Conservation (phyloP, 2,888 invertebrate genomes). For the Opisthograptis luteolata region DNA sequence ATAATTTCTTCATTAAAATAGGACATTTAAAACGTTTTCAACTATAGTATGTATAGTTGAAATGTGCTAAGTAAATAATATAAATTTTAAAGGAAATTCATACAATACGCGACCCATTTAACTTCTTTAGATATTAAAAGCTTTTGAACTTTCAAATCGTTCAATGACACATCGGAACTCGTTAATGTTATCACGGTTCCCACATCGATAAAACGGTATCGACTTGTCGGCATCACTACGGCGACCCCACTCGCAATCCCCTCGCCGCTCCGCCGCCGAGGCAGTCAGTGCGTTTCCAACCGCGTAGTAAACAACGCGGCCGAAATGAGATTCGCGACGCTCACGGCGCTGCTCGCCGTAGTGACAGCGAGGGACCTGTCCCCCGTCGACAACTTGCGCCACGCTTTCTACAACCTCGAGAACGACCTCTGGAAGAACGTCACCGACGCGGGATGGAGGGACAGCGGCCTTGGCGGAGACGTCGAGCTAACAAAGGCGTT, state of each 20-base stretch:
- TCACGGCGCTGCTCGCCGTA: conserved; percentile 58
- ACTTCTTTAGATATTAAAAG: no score
- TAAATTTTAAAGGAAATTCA: no score
- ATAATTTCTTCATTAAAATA: no score
- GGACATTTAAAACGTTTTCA: no score
- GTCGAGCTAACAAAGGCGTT: conserved; percentile 84
- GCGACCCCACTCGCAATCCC: conserved; percentile 63
- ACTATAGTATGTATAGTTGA: no score
- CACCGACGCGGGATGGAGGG: conserved; percentile 65
- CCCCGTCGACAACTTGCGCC: conserved; percentile 85
- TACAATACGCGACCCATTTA: no score
- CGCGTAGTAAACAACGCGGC: conserved; percentile 51
- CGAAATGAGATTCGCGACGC: conserved; percentile 64
- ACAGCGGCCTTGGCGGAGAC: conserved; percentile 74
- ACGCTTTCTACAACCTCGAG: conserved; percentile 85
- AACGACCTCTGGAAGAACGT: conserved; percentile 77
- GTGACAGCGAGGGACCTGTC: conserved; percentile 61
- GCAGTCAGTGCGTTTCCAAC: conserved; percentile 60
- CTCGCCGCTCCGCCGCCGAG: conserved; percentile 42
- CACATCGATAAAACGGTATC: conserved; percentile 21
- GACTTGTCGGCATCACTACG: conserved; percentile 52
- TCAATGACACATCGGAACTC: not conserved
- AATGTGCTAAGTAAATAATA: no score
- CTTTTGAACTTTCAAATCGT: not conserved
- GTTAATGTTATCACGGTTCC: no score